A percentile compares a stretch with the other conserved stretches of the same genome.
Evolutionary conservation across 2,113 vertebrate species (phyloP).

Genomic region (Bubalus kerabau): DNA sequence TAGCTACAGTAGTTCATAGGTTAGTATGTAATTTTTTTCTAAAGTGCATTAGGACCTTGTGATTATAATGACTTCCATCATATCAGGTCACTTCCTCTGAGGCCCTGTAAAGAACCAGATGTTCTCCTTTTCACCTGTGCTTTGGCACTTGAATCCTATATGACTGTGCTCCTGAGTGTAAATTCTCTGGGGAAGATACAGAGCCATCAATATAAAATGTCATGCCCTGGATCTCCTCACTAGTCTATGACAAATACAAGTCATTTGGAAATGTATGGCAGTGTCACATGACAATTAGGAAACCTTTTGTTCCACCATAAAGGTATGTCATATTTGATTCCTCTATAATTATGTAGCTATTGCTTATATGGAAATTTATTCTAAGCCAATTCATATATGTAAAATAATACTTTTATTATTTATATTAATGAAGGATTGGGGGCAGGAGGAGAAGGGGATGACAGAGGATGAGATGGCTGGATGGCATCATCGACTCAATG

Average conservation of each 20-base stretch:
- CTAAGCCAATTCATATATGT: neutral
- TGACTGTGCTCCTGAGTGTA: conserved; percentile 71
- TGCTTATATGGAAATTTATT: neutral
- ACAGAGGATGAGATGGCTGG: neutral
- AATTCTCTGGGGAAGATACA: conserved; percentile 71
- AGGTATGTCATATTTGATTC: neutral
- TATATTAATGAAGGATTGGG: neutral
- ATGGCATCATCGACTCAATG: neutral
- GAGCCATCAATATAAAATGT: neutral
- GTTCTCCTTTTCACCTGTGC: conserved; percentile 75
- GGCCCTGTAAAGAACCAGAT: conserved; percentile 81
- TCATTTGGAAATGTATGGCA: neutral
- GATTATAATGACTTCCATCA: conserved; percentile 72
- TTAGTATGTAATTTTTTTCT: conserved; percentile 62
- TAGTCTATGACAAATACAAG: conserved; percentile 7
- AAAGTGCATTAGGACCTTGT: conserved; percentile 43
- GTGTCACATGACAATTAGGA: neutral
- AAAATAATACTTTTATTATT: neutral
- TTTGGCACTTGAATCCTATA: conserved; percentile 69
- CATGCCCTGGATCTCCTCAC: neutral
- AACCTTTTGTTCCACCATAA: neutral
- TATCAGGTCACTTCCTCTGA: conserved; percentile 83
- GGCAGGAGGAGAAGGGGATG: neutral
- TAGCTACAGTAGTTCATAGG: conserved; percentile 69
- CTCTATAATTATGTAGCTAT: neutral